A percentile compares a stretch with the other conserved stretches of the same genome.
Evolutionary conservation across 2,797 vertebrate genomes (phyloP).

Genomic region (Liparis tanakae): DNA sequence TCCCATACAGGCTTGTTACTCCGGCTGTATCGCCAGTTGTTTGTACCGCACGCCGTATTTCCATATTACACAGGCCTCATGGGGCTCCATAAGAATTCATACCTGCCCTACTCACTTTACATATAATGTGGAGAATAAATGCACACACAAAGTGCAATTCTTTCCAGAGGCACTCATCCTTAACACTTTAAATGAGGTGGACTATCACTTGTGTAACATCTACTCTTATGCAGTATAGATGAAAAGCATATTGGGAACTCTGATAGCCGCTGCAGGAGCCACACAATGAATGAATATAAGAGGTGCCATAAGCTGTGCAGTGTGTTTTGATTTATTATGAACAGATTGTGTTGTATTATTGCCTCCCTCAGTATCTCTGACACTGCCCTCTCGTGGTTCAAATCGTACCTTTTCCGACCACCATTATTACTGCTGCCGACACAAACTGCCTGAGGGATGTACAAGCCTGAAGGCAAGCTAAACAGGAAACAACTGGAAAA

Average conservation of each 20-base stretch:
- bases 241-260: background rate
- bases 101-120: background rate
- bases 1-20: background rate
- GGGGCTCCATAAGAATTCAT: background rate
- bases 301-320: background rate
- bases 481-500: no score
- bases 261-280: background rate
- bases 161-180: background rate
- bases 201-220: background rate
- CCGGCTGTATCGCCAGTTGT: background rate
- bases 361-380: background rate
- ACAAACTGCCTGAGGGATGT: background rate
- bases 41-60: background rate
- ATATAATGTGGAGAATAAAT: conserved; percentile 2
- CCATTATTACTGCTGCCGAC: background rate
- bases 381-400: background rate
- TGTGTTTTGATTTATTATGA: background rate
- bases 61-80: background rate
- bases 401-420: background rate
- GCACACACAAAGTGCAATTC: background rate
- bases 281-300: background rate
- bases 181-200: background rate
- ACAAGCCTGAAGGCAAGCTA: no score
- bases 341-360: background rate
- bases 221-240: background rate